Conservation (phyloP, 2,113 vertebrate genomes). For the Hirundichthys speculiger region DNA sequence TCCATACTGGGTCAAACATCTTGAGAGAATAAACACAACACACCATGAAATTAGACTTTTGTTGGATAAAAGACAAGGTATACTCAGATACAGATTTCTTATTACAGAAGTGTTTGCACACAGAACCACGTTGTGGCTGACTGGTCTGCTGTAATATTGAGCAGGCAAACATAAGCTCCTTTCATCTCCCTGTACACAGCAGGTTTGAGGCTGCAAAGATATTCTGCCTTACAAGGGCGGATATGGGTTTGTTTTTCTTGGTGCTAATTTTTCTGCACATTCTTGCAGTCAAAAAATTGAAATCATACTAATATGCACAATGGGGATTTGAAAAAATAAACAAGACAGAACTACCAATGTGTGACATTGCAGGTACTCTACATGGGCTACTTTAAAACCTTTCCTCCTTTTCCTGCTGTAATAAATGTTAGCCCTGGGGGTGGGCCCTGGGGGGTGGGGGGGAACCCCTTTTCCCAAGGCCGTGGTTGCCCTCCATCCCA, state of each 20-base stretch:
- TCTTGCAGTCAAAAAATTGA: no score
- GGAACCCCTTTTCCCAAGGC: no score
- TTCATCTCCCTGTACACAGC: slow-evolving; percentile 45
- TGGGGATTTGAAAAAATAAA: no score
- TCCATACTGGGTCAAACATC: slow-evolving; percentile 78
- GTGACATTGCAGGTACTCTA: no score
- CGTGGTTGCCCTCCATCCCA: no score
- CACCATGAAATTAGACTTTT: slow-evolving; percentile 83
- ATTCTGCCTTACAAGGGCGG: slow-evolving; percentile 19
- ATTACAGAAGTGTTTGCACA: slow-evolving; percentile 71
- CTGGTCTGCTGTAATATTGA: slow-evolving; percentile 60
- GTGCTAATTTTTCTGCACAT: no score
- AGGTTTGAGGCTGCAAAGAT: slow-evolving; percentile 41
- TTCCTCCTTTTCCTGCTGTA: no score
- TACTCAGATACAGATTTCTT: slow-evolving; percentile 77
- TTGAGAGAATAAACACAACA: slow-evolving; percentile 78
- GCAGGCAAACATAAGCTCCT: slow-evolving; percentile 41
- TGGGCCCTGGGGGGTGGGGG: no score
- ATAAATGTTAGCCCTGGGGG: no score
- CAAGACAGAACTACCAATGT: no score
- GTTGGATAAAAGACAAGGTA: slow-evolving; percentile 60
- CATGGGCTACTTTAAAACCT: no score
- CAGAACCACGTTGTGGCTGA: slow-evolving; percentile 57
- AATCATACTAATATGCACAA: no score
- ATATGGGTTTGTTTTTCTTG: slow-evolving; percentile 2